Percentiles rank a stretch among this genome's conserved stretches.
Evolutionary conservation across 2,113 vertebrate species (phyloP).

Genomic region (Alaudala cheleensis): DNA sequence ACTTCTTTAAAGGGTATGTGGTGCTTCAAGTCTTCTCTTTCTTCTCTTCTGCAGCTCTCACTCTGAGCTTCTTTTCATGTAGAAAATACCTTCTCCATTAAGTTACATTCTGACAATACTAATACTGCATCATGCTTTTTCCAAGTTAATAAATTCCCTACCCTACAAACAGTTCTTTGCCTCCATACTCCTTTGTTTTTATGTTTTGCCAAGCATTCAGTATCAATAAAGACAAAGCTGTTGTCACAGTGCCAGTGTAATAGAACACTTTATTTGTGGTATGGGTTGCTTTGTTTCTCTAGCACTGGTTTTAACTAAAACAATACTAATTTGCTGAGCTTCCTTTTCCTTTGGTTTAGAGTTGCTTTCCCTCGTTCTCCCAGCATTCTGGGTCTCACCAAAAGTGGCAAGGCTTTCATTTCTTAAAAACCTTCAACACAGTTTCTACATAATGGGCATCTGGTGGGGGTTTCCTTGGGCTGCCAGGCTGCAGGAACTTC

Average conservation of each 20-base stretch:
- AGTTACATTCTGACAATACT: background rate
- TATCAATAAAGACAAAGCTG: background rate
- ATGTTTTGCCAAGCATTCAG: background rate
- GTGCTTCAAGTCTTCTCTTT: background rate
- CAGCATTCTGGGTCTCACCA: background rate
- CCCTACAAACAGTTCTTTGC: background rate
- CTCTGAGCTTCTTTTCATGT: background rate
- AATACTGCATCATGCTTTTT: background rate
- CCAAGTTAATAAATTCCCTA: background rate
- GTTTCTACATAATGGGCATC: conserved; percentile 77
- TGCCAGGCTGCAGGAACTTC: conserved; percentile 86
- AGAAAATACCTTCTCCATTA: background rate
- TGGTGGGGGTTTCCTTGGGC: conserved; percentile 79
- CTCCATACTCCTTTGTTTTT: background rate
- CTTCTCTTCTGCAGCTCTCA: background rate
- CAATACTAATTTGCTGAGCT: background rate
- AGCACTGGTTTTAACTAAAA: background rate
- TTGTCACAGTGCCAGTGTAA: background rate
- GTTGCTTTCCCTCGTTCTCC: background rate
- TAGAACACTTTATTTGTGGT: background rate
- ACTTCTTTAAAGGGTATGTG: background rate
- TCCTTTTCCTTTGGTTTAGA: background rate
- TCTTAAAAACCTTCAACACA: conserved; percentile 66
- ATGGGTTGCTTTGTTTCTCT: background rate
- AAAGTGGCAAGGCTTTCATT: background rate